Evolutionary conservation across 2,888 invertebrate species (phyloP), one percentile per base, ranked within the genome.

Genomic region (Acrobasis suavella): DNA sequence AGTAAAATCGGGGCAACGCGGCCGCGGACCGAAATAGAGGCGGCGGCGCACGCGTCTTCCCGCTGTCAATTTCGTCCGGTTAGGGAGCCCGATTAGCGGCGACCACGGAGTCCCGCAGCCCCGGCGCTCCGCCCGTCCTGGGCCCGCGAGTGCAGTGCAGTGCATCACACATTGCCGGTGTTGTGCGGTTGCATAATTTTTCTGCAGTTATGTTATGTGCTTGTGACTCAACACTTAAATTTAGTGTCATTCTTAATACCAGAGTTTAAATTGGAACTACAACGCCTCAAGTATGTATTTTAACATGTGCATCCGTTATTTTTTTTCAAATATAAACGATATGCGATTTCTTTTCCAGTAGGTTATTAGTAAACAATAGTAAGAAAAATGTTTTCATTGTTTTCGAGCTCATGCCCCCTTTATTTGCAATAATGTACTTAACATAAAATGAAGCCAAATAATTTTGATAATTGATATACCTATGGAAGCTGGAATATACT

Each of bases 1-100:
- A 91, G 90, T 92, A 85, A 83, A 92, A 92, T 89, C 92, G 87
- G 92, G 92, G 92, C 92, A 92, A 92, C 89, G 79, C 89, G 89
- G 90, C 84, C 91, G 85, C 87, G 85, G 81, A 89, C 89, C 81
- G 85, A 91, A 92, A 92, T 92, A 92, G 91, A 82, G 85, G 69
- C 81, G 86, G 80, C 86, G 80, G 86, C 83, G 83, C 85, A 81
- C 82, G 87, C 86, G 85, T 86, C 86, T 87, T 83, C 80, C 76
- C 84, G 77, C 89, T 86, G 89, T 84, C 89, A 91, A 92, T 90
- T 89, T 89, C 86, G 83, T 87, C 88, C 89, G 85, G 86, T 87
- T 91, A 89, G 92, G 90, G 91, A 78, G 83, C 82, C 81, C 76
- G 87, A 86, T 89, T 89, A 84, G 83, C 88, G 75, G 80, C 76